Evolutionary conservation across 2,888 invertebrate species (phyloP), one percentile per base, ranked within the genome.

Genomic region (Glyphotaelius pellucidus): DNA sequence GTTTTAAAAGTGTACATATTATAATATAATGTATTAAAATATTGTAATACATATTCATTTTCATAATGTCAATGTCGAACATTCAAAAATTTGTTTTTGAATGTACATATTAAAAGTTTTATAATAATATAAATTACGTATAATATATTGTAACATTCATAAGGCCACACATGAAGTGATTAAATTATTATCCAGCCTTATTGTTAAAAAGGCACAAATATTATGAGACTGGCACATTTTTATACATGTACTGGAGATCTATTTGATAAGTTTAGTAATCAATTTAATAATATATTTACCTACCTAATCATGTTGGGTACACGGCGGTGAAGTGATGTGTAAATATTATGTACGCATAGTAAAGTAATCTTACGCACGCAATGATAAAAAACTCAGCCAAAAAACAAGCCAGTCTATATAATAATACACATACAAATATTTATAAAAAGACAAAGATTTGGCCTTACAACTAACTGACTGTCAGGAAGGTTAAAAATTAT

Each of bases 161-260:
- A 67, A 67, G 67, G 67, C 25, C 67, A 19, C 25, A 67, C 67
- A 67, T 25, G 25, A 4, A 67, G 25, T 67, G 25, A 67, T 67
- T 67, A 25, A n/a, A 25, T 67, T 67, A 67, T 67, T 67, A 67
- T n/a, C 67, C 67, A 25, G 25, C 7, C 67, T 67, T 25, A 67
- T 67, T 67, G 25, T 7, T 67, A 67, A 67, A 67, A 67, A 67
- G 67, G 67, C 25, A 25, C 67, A 67, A 67, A 52, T 52, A 52
- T 67, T n/a, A 25, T n/a, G 67, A n/a, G 67, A 25, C 25, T 67
- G 67, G 67, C 4, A 67, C 19, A 67, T 67, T 67, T 25, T 25
- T 67, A 67, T n/a, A n/a, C n/a, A n/a, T n/a, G n/a, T 67, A 67
- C 67, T 67, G 67, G 67, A 67, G 67, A 67, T 67, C 67, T 67